These are phyloP conservation scores for Denticeps clupeoides DNA, from an alignment of 2,797 vertebrate species.

Conservation along the genomic window DNA sequence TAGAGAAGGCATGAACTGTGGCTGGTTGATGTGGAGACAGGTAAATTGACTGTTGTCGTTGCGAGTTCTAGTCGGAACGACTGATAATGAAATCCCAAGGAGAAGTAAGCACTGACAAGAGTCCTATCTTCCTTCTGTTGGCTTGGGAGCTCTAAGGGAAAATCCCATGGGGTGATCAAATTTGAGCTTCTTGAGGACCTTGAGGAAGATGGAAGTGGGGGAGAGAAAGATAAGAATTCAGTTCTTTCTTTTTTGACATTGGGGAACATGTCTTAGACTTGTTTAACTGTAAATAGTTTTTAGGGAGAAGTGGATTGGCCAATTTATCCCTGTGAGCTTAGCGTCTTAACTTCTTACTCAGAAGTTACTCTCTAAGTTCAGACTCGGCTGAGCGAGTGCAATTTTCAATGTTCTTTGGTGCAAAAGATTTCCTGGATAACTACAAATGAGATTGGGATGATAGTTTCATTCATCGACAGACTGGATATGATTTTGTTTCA, in stretches of 20 bases:
- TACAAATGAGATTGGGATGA: conserved; percentile 45
- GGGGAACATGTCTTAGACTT: no score
- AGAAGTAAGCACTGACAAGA: conserved; percentile 27
- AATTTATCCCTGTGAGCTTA: no score
- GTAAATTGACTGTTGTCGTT: conserved; percentile 50
- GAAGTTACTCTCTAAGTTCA: no score
- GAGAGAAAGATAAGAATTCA: neutral
- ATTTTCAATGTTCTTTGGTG: conserved; percentile 48
- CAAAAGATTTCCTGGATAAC: conserved; percentile 53
- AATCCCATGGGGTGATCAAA: neutral
- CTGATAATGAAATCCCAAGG: conserved; percentile 26
- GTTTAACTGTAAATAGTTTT: no score
- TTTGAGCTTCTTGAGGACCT: neutral
- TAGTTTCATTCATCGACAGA: conserved; percentile 31
- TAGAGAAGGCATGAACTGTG: neutral
- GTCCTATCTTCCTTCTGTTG: neutral
- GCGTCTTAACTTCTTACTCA: no score
- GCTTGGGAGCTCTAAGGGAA: conserved; percentile 16
- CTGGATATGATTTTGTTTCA: no score
- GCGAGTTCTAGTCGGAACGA: conserved; percentile 44
- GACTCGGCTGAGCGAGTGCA: conserved; percentile 41
- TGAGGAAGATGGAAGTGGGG: neutral
- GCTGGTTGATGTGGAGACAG: neutral
- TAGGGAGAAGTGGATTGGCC: no score
- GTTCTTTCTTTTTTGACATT: no score